Evolutionary conservation across 2,888 invertebrate genomes (phyloP).

Genomic region (Neoascia interrupta): DNA sequence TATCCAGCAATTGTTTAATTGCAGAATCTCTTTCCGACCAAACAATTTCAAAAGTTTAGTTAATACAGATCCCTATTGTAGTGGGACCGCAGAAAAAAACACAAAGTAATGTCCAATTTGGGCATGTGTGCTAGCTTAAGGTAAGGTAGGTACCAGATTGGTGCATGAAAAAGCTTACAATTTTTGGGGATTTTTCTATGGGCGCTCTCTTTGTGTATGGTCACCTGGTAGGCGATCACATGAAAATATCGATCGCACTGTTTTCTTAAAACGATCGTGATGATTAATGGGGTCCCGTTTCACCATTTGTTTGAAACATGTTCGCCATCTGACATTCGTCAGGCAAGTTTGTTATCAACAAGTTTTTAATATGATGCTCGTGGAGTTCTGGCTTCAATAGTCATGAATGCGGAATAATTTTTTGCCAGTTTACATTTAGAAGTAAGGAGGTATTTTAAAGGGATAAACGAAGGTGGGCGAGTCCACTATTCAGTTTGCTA

Average conservation of each 20-base stretch:
- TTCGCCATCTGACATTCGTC: no score
- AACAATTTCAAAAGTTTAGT: constrained; percentile 46
- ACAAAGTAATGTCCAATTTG: background rate
- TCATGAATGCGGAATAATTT: no score
- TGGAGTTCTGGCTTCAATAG: no score
- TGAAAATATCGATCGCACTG: constrained; percentile 55
- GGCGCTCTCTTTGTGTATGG: constrained; percentile 1
- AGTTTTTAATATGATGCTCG: no score
- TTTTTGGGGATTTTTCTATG: background rate
- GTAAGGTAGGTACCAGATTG: background rate
- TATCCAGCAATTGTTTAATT: constrained; percentile 13
- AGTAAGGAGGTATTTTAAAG: no score
- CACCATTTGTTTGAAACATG: no score
- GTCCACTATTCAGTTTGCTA: no score
- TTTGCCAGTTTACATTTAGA: no score
- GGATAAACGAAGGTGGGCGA: no score
- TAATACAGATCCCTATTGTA: constrained; percentile 66
- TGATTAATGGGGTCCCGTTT: constrained; percentile 32
- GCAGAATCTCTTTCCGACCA: constrained; percentile 27
- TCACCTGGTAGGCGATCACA: constrained; percentile 45
- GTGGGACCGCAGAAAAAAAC: constrained; percentile 37
- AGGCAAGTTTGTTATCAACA: no score
- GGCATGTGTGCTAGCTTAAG: background rate
- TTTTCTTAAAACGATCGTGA: constrained; percentile 28
- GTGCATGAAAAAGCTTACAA: background rate